Base-by-base conservation (phyloP, 2,113 vertebrate species). In the Aleadryas rufinucha region DNA sequence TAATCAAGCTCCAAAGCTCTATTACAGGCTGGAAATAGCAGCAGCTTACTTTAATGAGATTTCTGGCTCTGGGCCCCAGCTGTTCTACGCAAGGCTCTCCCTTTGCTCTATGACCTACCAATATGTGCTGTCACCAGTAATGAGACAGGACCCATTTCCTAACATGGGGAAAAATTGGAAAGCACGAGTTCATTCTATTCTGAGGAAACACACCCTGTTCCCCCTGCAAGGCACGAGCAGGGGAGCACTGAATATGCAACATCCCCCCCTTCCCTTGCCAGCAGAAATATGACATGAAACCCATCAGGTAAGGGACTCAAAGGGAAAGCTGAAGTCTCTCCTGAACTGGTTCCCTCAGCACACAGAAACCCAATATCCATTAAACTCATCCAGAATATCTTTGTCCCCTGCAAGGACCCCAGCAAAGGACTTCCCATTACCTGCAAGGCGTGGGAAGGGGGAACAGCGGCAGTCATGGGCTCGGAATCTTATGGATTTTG, bases 11-110 rank as follows among this genome's bases (percentile, higher is more conserved):
- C 96, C 98, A 97, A 98, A 98, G 97, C 98, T 98, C 94, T 97
- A 98, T 98, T 98, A 98, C 97, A 93, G 96, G 95, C 98, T 99
- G 98, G 98, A 99, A 98, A 99, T 98, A 98, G 98, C 95, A 98
- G 97, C 98, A 97, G 98, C 98, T 99, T 98, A 98, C 97, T 98
- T 98, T 98, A 98, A 98, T 98, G 98, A 99, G 98, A 98, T 98
- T 98, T 98, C 98, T 98, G 98, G 97, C 98, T 98, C 96, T 97
- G 92, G 95, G 98, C 96, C 98, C 97, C 98, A 98, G 98, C 97
- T 98, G 98, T 96, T 97, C 82, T 77, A 95, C 89, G 95, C 93
- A 96, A 96, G 97, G 97, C 97, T 96, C 96, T 97, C 95, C 93
- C 95, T 84, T 97, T 97, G 97, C 97, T 97, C 97, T 96, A 97